Conservation (phyloP, 2,113 vertebrate genomes). For the Hyaena hyaena region DNA sequence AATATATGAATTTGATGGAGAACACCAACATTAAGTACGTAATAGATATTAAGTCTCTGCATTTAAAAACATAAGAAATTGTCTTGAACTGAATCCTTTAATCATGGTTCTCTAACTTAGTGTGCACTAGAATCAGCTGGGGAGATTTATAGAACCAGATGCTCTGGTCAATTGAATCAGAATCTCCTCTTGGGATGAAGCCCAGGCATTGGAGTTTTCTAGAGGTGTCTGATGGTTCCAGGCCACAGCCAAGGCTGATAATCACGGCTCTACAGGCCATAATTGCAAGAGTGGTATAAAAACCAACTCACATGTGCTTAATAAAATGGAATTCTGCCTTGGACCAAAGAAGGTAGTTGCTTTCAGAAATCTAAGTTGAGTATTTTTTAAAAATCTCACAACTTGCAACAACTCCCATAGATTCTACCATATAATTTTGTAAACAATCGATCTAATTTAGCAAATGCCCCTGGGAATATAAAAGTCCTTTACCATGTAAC, state of each 20-base stretch:
- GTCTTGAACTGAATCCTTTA: not conserved
- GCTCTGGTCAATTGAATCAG: not conserved
- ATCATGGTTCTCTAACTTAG: not conserved
- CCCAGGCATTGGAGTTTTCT: not conserved
- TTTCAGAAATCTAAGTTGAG: not conserved
- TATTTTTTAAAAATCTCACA: constrained; percentile 71
- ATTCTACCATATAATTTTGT: constrained; percentile 75
- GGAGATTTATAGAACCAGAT: not conserved
- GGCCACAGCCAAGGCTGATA: not conserved
- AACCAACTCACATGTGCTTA: not conserved
- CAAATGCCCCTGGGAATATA: constrained; percentile 75
- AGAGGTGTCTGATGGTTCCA: not conserved
- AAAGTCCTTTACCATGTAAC: constrained; percentile 63
- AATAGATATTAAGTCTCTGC: not conserved
- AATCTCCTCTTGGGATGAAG: not conserved
- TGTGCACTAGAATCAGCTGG: not conserved
- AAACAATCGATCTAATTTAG: constrained; percentile 78
- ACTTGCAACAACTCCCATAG: constrained; percentile 77
- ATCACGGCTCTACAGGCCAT: rapidly evolving
- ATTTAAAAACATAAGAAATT: not conserved
- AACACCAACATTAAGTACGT: not conserved
- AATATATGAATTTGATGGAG: no score
- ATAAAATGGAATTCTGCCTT: not conserved
- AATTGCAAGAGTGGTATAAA: no score
- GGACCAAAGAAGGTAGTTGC: not conserved